Evolutionary conservation across 2,888 invertebrate species (phyloP).

Genomic region (Pedicia rivosa): DNA sequence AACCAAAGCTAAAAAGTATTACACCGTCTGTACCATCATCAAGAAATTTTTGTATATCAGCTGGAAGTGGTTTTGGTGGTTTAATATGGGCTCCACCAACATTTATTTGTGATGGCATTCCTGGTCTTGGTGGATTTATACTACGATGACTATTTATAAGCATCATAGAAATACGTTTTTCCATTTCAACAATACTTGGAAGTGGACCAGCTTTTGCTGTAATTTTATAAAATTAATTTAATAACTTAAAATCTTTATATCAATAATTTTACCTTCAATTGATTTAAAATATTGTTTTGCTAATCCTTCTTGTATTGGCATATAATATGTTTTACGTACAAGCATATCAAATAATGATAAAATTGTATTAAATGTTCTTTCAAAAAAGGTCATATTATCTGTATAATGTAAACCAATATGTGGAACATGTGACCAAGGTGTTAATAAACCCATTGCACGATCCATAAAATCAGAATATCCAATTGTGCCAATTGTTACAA

Average conservation of each 20-base stretch:
- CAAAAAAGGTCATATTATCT: slow-evolving; percentile 27
- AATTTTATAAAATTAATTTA: too few relatives aligned
- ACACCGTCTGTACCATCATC: slow-evolving; percentile 30
- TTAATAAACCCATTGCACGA: slow-evolving; percentile 26
- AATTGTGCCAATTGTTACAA: slow-evolving; percentile 28
- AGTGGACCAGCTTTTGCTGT: too few relatives aligned
- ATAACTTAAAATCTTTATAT: too few relatives aligned
- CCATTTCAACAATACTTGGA: slow-evolving; percentile 30
- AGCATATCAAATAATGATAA: slow-evolving; percentile 22
- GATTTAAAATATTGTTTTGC: neutral
- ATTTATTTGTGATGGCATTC: slow-evolving; percentile 26
- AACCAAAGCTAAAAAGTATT: slow-evolving; percentile 34
- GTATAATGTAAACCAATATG: slow-evolving; percentile 24
- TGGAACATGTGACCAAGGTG: slow-evolving; percentile 27
- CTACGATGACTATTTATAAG: slow-evolving; percentile 36
- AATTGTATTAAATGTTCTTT: slow-evolving; percentile 27
- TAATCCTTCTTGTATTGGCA: slow-evolving; percentile 18
- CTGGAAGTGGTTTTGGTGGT: slow-evolving; percentile 21
- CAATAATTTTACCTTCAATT: too few relatives aligned
- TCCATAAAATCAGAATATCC: slow-evolving; percentile 31
- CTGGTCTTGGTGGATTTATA: slow-evolving; percentile 31
- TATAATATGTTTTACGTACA: slow-evolving; percentile 23
- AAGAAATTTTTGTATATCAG: slow-evolving; percentile 23
- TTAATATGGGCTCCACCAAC: slow-evolving; percentile 29
- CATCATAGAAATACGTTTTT: slow-evolving; percentile 33